A percentile compares a stretch with the other conserved stretches of the same genome.
Evolutionary conservation across 1,140 invertebrate species (phyloP).

Genomic region (Zaprionus camerounensis): DNA sequence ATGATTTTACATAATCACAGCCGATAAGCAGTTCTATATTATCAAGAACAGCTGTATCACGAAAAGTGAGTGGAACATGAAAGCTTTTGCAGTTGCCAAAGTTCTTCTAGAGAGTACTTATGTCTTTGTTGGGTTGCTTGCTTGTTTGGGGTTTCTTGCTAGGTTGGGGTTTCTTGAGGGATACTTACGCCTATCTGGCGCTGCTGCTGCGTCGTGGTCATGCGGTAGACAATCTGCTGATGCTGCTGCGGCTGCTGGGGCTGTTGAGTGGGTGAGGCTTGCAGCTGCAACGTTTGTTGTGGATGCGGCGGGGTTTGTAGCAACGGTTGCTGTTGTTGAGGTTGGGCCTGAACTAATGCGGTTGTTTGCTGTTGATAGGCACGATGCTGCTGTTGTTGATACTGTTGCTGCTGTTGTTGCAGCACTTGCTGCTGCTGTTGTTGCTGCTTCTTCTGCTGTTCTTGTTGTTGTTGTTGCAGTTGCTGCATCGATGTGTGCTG

Average conservation of each 20-base stretch:
- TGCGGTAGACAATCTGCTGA: conserved; percentile 79
- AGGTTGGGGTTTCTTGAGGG: background rate
- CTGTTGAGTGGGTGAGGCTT: conserved; percentile 60
- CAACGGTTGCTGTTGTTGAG: conserved; percentile 65
- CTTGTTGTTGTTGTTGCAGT: conserved; percentile 84
- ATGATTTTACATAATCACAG: background rate
- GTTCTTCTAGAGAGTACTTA: background rate
- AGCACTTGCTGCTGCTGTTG: conserved; percentile 61
- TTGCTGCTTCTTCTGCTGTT: conserved; percentile 59
- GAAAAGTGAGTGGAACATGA: background rate
- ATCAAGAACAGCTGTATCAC: background rate
- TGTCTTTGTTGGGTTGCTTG: background rate
- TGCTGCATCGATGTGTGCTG: conserved; percentile 78
- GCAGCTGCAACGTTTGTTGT: conserved; percentile 79
- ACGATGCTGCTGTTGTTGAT: conserved; percentile 57
- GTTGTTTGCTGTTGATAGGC: conserved; percentile 50
- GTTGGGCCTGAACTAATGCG: conserved; percentile 68
- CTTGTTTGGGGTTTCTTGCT: background rate
- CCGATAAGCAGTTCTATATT: background rate
- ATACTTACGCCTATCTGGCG: conserved; percentile 67
- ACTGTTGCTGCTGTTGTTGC: conserved; percentile 54
- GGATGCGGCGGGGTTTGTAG: conserved; percentile 59
- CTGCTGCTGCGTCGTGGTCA: conserved; percentile 65
- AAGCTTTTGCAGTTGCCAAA: background rate
- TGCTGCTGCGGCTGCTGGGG: conserved; percentile 67